Evolutionary conservation across 2,888 invertebrate species (phyloP).

Genomic region (Microdon myrmicae): DNA sequence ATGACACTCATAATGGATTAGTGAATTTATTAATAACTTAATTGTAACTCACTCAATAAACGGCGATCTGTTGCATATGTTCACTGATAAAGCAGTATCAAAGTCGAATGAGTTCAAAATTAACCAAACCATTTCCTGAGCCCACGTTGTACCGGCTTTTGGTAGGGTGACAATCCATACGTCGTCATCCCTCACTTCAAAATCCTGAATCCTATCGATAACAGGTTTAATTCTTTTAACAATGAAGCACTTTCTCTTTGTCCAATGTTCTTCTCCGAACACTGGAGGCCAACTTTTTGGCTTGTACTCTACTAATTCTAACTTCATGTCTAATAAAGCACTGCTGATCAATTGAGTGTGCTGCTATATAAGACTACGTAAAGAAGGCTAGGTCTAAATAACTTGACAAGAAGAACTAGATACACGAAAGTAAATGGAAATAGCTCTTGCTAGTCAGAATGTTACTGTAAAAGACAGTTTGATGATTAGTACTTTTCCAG

Average conservation of each 20-base stretch:
- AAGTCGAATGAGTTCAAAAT: slow-evolving; percentile 59
- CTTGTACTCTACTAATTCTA: not conserved
- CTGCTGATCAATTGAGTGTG: too few species aligned
- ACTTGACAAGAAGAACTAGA: too few species aligned
- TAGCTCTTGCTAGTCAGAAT: too few species aligned
- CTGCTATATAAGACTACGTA: too few species aligned
- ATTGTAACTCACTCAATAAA: slow-evolving; percentile 57
- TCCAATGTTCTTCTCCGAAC: slow-evolving; percentile 55
- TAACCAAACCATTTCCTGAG: slow-evolving; percentile 61
- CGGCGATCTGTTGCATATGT: slow-evolving; percentile 56
- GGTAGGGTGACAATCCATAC: slow-evolving; percentile 60
- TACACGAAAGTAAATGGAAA: too few species aligned
- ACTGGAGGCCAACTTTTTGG: slow-evolving; percentile 52
- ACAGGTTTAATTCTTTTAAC: slow-evolving; percentile 18
- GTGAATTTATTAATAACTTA: not conserved
- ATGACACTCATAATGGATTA: too few species aligned
- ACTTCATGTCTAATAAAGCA: too few species aligned
- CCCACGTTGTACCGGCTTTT: slow-evolving; percentile 63
- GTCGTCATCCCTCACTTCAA: slow-evolving; percentile 58
- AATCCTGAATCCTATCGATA: slow-evolving; percentile 53
- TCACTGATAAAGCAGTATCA: slow-evolving; percentile 54
- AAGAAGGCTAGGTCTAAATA: too few species aligned
- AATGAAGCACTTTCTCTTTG: slow-evolving; percentile 46
- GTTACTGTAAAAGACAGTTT: not conserved
- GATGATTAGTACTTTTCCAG: too few species aligned